phyloP scores from a whole-genome alignment of 2,797 vertebrate species.

The Rhadinocentrus ornatus region DNA sequence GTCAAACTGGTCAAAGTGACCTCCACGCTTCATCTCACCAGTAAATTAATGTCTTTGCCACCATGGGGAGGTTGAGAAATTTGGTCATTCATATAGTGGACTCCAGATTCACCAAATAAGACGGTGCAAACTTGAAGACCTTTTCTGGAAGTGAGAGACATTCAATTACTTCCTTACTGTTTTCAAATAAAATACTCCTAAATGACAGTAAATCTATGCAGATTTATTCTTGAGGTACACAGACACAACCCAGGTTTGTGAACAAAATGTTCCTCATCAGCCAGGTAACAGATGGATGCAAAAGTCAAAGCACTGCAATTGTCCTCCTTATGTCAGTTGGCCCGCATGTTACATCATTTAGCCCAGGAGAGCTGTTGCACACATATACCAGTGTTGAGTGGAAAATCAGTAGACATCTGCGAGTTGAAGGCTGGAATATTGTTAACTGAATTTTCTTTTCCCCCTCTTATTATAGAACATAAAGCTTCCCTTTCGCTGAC shows the following conservation, averaged over 20 bases:
- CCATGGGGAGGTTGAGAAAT: neutral
- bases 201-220: neutral
- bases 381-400: constrained; percentile 8
- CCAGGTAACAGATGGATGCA: constrained; percentile 41
- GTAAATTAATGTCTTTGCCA: constrained; percentile 48
- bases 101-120: constrained; percentile 14
- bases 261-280: constrained; percentile 31
- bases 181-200: neutral
- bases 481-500: constrained; percentile 21
- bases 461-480: constrained; percentile 19
- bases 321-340: constrained; percentile 45
- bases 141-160: constrained; percentile 31
- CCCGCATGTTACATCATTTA: constrained; percentile 48
- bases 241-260: neutral
- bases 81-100: constrained; percentile 12
- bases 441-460: constrained; percentile 12
- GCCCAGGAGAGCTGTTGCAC: constrained; percentile 48
- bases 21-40: constrained; percentile 55
- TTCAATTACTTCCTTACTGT: constrained; percentile 14
- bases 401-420: constrained; percentile 26
- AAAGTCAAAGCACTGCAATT: constrained; percentile 24
- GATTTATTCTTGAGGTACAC: neutral
- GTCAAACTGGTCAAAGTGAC: constrained; percentile 47
- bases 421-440: constrained; percentile 11
- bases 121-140: constrained; percentile 14